phyloP scores from a whole-genome alignment of 2,113 vertebrate species.

The Isichthys henryi region DNA sequence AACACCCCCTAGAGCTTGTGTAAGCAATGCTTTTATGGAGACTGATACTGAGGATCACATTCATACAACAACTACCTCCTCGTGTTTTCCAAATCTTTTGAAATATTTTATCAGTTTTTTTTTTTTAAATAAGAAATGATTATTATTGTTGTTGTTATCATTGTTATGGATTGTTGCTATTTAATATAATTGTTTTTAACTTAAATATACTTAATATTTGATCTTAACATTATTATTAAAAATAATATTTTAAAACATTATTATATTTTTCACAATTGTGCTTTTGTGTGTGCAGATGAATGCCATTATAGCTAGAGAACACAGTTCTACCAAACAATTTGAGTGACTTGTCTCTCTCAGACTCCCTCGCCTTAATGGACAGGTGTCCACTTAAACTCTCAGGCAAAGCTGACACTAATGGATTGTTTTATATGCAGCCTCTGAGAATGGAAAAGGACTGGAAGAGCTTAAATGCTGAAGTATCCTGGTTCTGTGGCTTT shows the following conservation, averaged over 20 bases:
- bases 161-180: background rate
- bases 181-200: too few species aligned
- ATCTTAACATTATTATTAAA: background rate
- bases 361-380: conserved; percentile 63
- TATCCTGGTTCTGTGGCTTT: conserved; percentile 51
- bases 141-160: background rate
- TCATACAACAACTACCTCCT: background rate
- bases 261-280: background rate
- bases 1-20: conserved; percentile 20
- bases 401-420: conserved; percentile 69
- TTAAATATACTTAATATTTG: background rate
- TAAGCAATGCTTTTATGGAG: background rate
- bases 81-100: background rate
- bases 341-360: conserved; percentile 54
- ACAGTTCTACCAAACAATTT: conserved; percentile 61
- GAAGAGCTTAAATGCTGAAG: conserved; percentile 60
- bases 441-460: conserved; percentile 65
- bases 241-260: background rate
- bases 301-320: conserved; percentile 63
- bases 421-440: conserved; percentile 69
- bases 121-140: background rate
- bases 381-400: conserved; percentile 72
- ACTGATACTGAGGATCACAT: background rate
- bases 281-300: conserved; percentile 39
- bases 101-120: background rate